Evolutionary conservation across 2,113 vertebrate species (phyloP).

Genomic region (Calypte anna): DNA sequence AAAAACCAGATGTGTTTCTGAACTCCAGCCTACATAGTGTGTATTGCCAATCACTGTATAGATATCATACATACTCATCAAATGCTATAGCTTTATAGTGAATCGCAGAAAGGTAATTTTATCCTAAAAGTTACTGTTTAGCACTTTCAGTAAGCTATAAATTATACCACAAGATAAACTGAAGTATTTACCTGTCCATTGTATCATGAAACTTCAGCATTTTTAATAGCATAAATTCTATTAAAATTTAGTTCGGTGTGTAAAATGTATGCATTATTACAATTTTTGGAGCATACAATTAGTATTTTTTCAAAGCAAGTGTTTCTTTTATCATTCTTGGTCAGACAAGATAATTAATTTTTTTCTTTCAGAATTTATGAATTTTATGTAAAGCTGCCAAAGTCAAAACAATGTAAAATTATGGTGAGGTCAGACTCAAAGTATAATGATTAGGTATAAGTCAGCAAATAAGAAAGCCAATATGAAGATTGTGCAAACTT

Average conservation of each 20-base stretch:
- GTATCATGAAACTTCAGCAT: neutral
- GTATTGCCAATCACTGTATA: neutral
- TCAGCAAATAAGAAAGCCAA: neutral
- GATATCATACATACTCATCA: too few relatives aligned
- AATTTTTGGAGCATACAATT: neutral
- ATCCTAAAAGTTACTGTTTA: neutral
- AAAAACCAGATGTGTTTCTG: neutral
- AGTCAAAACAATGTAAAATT: neutral
- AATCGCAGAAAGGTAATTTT: neutral
- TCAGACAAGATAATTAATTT: neutral
- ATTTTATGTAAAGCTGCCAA: neutral
- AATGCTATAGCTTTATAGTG: neutral
- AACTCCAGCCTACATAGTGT: neutral
- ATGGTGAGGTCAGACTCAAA: neutral
- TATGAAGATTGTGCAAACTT: neutral
- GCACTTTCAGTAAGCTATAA: neutral
- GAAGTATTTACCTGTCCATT: neutral
- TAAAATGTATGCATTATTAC: neutral
- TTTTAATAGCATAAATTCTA: neutral
- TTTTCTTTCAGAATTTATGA: neutral
- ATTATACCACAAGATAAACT: neutral
- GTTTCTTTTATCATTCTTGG: neutral
- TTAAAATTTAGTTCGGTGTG: neutral
- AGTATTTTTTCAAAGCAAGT: neutral
- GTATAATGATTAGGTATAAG: neutral